Evolutionary conservation across 2,113 vertebrate species (phyloP).

Genomic region (Poeciliopsis occidentalis): DNA sequence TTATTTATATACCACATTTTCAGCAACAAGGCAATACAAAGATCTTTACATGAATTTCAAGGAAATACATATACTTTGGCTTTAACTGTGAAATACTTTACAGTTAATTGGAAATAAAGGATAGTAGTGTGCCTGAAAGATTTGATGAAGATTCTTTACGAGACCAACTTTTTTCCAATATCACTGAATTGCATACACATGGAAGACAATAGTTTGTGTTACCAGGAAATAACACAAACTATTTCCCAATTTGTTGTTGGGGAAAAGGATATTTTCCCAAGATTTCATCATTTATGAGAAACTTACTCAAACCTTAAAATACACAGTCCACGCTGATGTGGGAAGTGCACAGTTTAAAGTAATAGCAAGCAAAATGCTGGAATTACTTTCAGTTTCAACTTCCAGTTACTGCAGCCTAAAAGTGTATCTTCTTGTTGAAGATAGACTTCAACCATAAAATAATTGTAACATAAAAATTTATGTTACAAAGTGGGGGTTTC

Average conservation of each 20-base stretch:
- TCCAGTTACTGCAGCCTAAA: neutral
- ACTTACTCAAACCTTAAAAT: slow-evolving; percentile 6
- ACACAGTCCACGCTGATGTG: neutral
- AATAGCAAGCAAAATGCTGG: neutral
- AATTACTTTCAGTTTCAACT: neutral
- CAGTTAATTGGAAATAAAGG: neutral
- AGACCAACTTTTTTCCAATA: neutral
- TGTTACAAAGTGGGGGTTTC: too few relatives aligned
- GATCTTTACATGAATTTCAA: too few relatives aligned
- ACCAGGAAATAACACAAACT: neutral
- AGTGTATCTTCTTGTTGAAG: neutral
- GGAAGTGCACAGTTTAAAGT: slow-evolving; percentile 5
- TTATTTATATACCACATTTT: too few relatives aligned
- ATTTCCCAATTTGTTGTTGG: slow-evolving; percentile 15
- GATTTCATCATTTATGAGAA: slow-evolving; percentile 8
- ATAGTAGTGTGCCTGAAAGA: too few relatives aligned
- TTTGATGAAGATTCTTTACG: neutral
- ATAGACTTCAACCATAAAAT: neutral
- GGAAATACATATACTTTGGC: too few relatives aligned
- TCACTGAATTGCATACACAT: neutral
- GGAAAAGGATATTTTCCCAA: neutral
- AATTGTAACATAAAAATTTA: neutral
- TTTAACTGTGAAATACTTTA: neutral
- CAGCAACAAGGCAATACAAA: too few relatives aligned
- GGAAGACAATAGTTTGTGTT: neutral